Percentiles rank a stretch among this genome's conserved stretches.
These are phyloP conservation scores for Gobiocypris rarus DNA, from an alignment of 2,113 vertebrate species.

Conservation along the genomic window DNA sequence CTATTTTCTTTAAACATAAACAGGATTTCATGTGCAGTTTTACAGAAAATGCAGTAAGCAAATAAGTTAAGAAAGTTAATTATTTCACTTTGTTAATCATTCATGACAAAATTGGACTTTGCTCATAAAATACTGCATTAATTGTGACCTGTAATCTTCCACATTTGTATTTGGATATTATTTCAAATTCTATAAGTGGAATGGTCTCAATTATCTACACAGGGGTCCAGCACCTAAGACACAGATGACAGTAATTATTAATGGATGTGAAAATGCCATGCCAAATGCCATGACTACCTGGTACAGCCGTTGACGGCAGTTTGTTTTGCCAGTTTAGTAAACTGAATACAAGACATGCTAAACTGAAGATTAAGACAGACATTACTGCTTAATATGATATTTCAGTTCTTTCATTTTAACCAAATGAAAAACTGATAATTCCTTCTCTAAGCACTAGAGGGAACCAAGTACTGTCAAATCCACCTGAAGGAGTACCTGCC, in stretches of 20 bases:
- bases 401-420: background rate
- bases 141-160: background rate
- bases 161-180: background rate
- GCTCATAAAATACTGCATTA: background rate
- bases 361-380: background rate
- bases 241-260: conserved; percentile 49
- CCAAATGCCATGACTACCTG: conserved; percentile 39
- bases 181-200: conserved; percentile 12
- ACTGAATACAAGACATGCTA: background rate
- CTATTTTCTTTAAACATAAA: background rate
- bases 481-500: background rate
- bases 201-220: conserved; percentile 36
- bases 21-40: background rate
- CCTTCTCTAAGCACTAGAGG: conserved; percentile 44
- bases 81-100: background rate
- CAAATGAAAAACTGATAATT: background rate
- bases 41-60: background rate
- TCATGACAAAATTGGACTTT: background rate
- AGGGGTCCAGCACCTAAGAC: conserved; percentile 38
- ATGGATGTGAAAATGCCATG: conserved; percentile 44
- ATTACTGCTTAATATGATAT: background rate
- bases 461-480: conserved; percentile 28
- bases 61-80: background rate
- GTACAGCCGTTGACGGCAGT: background rate
- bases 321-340: background rate